phyloP scores from a whole-genome alignment of 2,888 invertebrate genomes.

The Ellobium chinense region DNA sequence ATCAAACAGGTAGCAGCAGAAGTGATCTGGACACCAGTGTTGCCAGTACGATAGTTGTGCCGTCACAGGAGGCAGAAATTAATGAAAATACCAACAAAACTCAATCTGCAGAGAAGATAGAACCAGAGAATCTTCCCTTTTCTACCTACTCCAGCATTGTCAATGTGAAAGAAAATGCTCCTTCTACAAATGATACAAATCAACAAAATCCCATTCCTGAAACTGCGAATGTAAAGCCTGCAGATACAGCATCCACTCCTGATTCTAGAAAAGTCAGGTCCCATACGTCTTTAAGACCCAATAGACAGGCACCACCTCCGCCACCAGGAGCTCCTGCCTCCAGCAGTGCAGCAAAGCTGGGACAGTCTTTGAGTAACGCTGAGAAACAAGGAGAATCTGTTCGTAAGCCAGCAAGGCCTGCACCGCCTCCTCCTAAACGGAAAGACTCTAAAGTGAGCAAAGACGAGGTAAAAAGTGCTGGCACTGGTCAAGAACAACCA shows the following conservation, averaged over 20 bases:
- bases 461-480: background rate
- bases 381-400: background rate
- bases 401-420: slow-evolving; percentile 30
- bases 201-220: background rate
- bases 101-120: too few relatives aligned
- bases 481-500: background rate
- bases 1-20: too few relatives aligned
- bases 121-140: too few relatives aligned
- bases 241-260: too few relatives aligned
- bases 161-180: background rate
- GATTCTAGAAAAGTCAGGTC: too few relatives aligned
- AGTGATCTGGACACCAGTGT: too few relatives aligned
- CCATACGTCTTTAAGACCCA: background rate
- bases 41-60: too few relatives aligned
- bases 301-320: background rate
- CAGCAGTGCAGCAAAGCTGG: background rate
- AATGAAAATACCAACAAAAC: too few relatives aligned
- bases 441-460: slow-evolving; percentile 2
- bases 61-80: too few relatives aligned
- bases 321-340: too few relatives aligned
- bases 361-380: background rate
- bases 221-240: background rate
- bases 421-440: slow-evolving; percentile 32
- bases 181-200: background rate
- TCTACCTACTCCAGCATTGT: background rate